phyloP scores from a whole-genome alignment of 1,140 invertebrate genomes.

The Trinorchestia longiramus region DNA sequence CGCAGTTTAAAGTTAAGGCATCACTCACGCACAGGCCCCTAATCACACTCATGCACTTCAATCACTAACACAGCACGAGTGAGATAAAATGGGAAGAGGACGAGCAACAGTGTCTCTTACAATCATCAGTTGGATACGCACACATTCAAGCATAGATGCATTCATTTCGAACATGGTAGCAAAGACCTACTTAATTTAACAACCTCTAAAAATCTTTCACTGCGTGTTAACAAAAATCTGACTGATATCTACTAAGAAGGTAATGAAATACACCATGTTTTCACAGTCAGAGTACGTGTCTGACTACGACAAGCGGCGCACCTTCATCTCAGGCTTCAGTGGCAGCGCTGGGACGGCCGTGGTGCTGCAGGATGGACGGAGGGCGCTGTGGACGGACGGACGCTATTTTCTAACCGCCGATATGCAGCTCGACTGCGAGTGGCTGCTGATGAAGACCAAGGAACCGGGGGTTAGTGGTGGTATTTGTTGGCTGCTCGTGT shows the following conservation, averaged over 20 bases:
- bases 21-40: too few relatives aligned
- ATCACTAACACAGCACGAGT: too few relatives aligned
- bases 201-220: not conserved
- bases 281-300: constrained; percentile 78
- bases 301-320: constrained; percentile 81
- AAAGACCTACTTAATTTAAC: not conserved
- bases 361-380: constrained; percentile 77
- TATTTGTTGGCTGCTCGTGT: not conserved
- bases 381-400: constrained; percentile 92
- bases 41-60: too few relatives aligned
- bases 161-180: not conserved
- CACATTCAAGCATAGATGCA: too few relatives aligned
- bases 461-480: constrained; percentile 53
- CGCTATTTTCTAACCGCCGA: constrained; percentile 90
- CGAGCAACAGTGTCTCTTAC: too few relatives aligned
- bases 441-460: constrained; percentile 78
- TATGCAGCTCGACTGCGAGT: constrained; percentile 77
- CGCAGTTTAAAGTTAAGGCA: too few relatives aligned
- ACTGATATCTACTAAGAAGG: not conserved
- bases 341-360: constrained; percentile 85
- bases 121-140: too few relatives aligned
- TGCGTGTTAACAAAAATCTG: not conserved
- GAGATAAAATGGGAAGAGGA: too few relatives aligned
- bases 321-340: constrained; percentile 88
- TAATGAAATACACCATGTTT: not conserved